A percentile compares a stretch with the other conserved stretches of the same genome.
phyloP scores from a whole-genome alignment of 2,797 vertebrate genomes.

The Mustela erminea region DNA sequence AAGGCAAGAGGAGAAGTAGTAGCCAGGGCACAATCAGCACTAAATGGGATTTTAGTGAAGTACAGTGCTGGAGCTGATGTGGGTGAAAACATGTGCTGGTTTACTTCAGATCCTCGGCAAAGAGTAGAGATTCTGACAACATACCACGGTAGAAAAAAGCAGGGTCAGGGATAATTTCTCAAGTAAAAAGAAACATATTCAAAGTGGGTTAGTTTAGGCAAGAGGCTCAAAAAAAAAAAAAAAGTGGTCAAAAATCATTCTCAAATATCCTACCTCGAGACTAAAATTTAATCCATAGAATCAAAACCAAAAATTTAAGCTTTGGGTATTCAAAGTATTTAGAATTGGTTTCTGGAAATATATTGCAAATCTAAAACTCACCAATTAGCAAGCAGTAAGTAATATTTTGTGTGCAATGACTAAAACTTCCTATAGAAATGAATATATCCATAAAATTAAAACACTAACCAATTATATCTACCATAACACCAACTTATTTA shows the following conservation, averaged over 20 bases:
- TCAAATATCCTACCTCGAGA: conserved; percentile 17
- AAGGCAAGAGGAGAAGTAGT: conserved; percentile 93
- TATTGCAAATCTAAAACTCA: conserved; percentile 6
- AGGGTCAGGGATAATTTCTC: conserved; percentile 80
- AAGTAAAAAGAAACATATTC: conserved; percentile 56
- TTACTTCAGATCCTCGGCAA: conserved; percentile 95
- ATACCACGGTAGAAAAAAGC: conserved; percentile 84
- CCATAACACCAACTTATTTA: background rate
- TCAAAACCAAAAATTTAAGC: conserved; percentile 51
- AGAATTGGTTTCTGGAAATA: conserved; percentile 44
- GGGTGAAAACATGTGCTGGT: conserved; percentile 94
- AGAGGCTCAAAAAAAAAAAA: conserved; percentile 65
- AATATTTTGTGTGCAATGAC: conserved; percentile 38
- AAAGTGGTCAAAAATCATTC: conserved; percentile 65
- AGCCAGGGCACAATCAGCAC: conserved; percentile 90
- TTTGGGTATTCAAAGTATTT: conserved; percentile 48
- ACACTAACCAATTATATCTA: conserved; percentile 15
- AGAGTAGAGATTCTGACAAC: conserved; percentile 95
- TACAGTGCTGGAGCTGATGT: conserved; percentile 90
- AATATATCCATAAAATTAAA: background rate
- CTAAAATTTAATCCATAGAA: conserved; percentile 29
- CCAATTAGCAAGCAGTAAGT: conserved; percentile 37
- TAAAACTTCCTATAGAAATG: conserved; percentile 62
- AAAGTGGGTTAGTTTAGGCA: conserved; percentile 63
- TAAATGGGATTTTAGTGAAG: conserved; percentile 90